phyloP scores from a whole-genome alignment of 2,797 vertebrate genomes.

The Catamblyrhynchus diadema region DNA sequence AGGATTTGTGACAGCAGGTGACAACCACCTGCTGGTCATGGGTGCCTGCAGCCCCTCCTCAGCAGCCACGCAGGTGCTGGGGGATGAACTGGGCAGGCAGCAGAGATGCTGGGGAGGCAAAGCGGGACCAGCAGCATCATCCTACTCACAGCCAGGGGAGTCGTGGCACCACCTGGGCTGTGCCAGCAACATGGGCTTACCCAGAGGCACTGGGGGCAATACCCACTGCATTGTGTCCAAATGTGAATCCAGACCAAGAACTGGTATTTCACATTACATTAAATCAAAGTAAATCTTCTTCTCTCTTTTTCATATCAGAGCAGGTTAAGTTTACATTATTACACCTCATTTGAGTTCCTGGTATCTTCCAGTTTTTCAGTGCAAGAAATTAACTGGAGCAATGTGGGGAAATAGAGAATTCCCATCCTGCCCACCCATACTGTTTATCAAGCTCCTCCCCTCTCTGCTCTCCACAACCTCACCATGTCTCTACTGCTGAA shows the following conservation, averaged over 20 bases:
- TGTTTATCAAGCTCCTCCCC: background rate
- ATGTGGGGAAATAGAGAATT: background rate
- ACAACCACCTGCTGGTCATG: rapidly evolving
- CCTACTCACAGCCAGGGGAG: background rate
- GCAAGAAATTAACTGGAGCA: background rate
- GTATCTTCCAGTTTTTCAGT: background rate
- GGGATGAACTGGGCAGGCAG: background rate
- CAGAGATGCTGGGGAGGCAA: background rate
- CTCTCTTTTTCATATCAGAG: background rate
- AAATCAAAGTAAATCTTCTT: background rate
- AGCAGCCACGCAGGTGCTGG: background rate
- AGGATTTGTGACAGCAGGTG: background rate
- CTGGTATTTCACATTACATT: background rate
- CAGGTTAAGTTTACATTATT: background rate
- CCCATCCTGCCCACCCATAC: rapidly evolving
- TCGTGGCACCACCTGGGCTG: background rate
- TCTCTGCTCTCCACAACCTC: background rate
- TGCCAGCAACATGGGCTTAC: rapidly evolving
- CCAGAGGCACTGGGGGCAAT: background rate
- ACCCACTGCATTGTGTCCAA: rapidly evolving
- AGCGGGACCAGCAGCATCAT: background rate
- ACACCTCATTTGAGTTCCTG: background rate
- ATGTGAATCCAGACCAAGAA: background rate
- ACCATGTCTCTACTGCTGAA: background rate
- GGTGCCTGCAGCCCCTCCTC: background rate